A percentile compares a stretch with the other conserved stretches of the same genome.
Evolutionary conservation across 2,888 invertebrate genomes (phyloP).

Genomic region (Parascotia fuliginaria): DNA sequence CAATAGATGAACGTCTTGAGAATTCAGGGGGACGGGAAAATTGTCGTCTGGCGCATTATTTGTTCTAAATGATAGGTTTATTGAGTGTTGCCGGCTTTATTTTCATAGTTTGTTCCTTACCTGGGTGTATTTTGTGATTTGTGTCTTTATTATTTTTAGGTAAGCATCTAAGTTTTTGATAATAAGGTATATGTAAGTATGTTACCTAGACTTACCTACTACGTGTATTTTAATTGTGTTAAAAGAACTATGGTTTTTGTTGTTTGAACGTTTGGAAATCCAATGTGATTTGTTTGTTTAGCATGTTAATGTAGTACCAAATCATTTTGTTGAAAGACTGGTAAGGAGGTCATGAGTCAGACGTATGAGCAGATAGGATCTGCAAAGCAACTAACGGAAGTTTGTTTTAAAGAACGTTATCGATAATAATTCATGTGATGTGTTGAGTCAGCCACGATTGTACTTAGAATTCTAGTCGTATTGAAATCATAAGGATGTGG

Average conservation of each 20-base stretch:
- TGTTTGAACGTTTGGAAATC: slow-evolving; percentile 20
- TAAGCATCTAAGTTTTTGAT: no score
- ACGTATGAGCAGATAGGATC: slow-evolving; percentile 22
- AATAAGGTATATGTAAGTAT: no score
- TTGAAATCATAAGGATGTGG: slow-evolving; percentile 16
- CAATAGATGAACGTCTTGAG: slow-evolving; percentile 70
- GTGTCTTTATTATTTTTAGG: no score
- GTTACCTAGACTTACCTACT: no score
- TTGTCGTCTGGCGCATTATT: slow-evolving; percentile 19
- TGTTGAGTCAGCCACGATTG: slow-evolving; percentile 22
- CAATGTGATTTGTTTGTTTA: slow-evolving; percentile 1
- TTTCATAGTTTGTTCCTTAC: background rate
- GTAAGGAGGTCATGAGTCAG: slow-evolving; percentile 23
- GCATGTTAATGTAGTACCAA: background rate
- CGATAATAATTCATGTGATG: slow-evolving; percentile 16
- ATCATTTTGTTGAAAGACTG: slow-evolving; percentile 16
- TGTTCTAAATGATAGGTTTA: slow-evolving; percentile 9
- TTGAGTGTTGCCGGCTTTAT: slow-evolving; percentile 4
- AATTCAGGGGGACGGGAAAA: slow-evolving; percentile 48
- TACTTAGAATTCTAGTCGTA: slow-evolving; percentile 26
- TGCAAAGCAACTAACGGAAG: slow-evolving; percentile 34
- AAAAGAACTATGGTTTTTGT: background rate
- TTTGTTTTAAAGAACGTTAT: slow-evolving; percentile 33
- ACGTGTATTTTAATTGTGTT: no score
- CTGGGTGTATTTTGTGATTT: no score